Conservation (phyloP, 2,888 invertebrate genomes). For the Busseola fusca region DNA sequence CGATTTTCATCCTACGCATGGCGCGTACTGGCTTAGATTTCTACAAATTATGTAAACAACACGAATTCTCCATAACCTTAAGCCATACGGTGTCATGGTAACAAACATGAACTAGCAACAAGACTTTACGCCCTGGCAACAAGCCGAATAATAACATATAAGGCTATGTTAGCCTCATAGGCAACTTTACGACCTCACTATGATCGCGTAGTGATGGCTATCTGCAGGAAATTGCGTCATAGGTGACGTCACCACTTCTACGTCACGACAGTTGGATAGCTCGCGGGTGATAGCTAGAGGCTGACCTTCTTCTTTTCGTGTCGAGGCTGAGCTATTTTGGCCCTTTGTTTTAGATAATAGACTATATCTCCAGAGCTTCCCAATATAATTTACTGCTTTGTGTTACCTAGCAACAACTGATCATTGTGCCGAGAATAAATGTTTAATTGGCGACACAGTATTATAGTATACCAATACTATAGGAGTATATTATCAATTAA, state of each 20-base stretch:
- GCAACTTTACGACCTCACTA: conserved; percentile 46
- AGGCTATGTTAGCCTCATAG: conserved; percentile 7
- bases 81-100: conserved; percentile 17
- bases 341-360: background rate
- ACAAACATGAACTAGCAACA: conserved; percentile 8
- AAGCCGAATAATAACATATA: conserved; percentile 32
- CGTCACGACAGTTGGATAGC: conserved; percentile 16
- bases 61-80: conserved; percentile 5
- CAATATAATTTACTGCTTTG: background rate
- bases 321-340: conserved; percentile 26
- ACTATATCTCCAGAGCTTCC: background rate
- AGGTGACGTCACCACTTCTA: conserved; percentile 33
- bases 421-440: background rate
- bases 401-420: background rate
- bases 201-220: conserved; percentile 33
- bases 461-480: background rate
- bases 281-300: background rate
- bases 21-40: background rate
- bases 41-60: background rate
- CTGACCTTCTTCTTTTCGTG: no score
- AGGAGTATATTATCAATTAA: background rate
- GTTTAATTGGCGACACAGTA: background rate
- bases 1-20: background rate
- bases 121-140: conserved; percentile 33
- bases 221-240: conserved; percentile 51